A percentile compares a stretch with the other conserved stretches of the same genome.
These are phyloP conservation scores for Anhinga anhinga DNA, from an alignment of 2,113 vertebrate species.

Conservation along the genomic window DNA sequence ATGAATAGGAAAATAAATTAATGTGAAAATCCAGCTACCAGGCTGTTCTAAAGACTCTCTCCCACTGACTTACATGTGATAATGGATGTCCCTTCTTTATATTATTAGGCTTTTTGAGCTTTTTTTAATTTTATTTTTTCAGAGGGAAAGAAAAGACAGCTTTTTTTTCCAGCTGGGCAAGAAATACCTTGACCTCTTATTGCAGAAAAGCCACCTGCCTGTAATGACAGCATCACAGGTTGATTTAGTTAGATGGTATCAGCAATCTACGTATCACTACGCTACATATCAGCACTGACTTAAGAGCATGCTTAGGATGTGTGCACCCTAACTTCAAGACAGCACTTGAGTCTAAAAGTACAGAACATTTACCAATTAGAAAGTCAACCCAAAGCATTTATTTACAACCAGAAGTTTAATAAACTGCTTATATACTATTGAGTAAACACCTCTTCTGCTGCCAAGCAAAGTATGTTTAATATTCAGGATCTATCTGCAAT, in stretches of 20 bases:
- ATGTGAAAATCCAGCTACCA: slow-evolving; percentile 31
- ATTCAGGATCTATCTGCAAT: slow-evolving; percentile 52
- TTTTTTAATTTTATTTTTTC: slow-evolving; percentile 27
- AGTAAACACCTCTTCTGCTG: slow-evolving; percentile 42
- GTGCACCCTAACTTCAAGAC: not conserved
- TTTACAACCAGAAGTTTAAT: slow-evolving; percentile 44
- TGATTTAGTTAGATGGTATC: not conserved
- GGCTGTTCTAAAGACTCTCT: slow-evolving; percentile 2
- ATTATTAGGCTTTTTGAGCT: slow-evolving; percentile 1
- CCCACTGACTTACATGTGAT: not conserved
- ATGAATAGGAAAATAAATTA: slow-evolving; percentile 33
- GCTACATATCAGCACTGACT: not conserved
- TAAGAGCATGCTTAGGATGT: not conserved
- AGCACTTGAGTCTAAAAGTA: slow-evolving; percentile 19
- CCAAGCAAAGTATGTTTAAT: slow-evolving; percentile 15
- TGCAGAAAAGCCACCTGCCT: not conserved
- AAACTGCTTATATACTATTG: slow-evolving; percentile 25
- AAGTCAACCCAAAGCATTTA: slow-evolving; percentile 33
- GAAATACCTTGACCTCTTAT: not conserved
- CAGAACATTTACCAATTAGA: slow-evolving; percentile 46
- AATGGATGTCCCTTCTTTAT: slow-evolving; percentile 31
- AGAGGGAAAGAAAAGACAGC: not conserved
- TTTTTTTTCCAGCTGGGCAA: not conserved
- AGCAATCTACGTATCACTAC: not conserved
- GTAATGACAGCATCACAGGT: not conserved